Evolutionary conservation across 2,888 invertebrate species (phyloP), one percentile per base, ranked within the genome.

Genomic region (Lithophane ornitopus): DNA sequence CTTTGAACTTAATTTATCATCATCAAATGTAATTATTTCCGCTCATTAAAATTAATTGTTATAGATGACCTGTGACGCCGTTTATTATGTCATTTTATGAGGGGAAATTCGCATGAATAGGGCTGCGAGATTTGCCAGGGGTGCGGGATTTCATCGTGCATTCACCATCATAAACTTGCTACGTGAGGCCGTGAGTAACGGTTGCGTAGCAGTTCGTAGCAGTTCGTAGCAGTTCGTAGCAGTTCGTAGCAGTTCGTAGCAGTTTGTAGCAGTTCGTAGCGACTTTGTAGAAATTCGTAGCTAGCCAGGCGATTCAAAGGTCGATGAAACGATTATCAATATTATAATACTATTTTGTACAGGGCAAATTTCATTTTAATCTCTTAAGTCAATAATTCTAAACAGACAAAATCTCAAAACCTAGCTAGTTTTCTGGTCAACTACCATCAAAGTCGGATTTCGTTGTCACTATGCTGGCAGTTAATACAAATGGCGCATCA

Each of bases 41-140:
- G 28, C 19, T 49, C 41, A 41, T 58, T 58, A 11, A 28, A 76
- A n/a, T 28, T 41, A n/a, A 76, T 76, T 75, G 67, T 41, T 75
- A 76, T n/a, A 58, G 41, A 67, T 75, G 46, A 49, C 19, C 39
- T 4, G 19, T 67, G 28, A 58, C 9, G 39, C 2, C 7, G 28
- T 56, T 69, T n/a, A 68, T 22, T 16, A n/a, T 14, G 14, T 26
- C 3, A 70, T 12, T 61, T 66, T 16, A 76, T 19, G 41, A 49
- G 26, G 3, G 26, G 28, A 0, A 44, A 63, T 49, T 9, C 3
- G 2, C 28, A 34, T 9, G 22, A 22, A 49, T 28, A 22, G 28
- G 28, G 46, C 28, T 66, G 49, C 49, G 49, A 49, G 22, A 46
- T 28, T 34, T 11, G 6, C n/a, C 34, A 52, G 11, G 34, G 16